A percentile compares a stretch with the other conserved stretches of the same genome.
phyloP scores from a whole-genome alignment of 2,113 vertebrate genomes.

The Xenotilapia flavipinnis region DNA sequence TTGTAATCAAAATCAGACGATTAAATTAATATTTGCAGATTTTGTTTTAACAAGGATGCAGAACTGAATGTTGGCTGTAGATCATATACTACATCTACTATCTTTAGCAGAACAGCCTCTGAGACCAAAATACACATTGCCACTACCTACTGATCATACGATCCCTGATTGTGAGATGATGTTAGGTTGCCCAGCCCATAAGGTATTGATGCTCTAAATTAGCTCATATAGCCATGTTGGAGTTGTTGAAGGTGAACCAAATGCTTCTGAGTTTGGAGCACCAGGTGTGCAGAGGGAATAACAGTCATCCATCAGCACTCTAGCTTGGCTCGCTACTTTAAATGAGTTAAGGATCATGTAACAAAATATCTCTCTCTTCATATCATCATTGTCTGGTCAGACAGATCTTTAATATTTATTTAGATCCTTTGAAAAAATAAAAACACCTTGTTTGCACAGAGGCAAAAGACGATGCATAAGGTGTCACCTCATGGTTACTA shows the following conservation, averaged over 20 bases:
- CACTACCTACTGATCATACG: neutral
- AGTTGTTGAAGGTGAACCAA: conserved; percentile 7
- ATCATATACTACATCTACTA: neutral
- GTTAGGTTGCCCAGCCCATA: neutral
- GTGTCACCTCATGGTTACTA: neutral
- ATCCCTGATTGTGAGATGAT: neutral
- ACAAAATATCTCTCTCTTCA: neutral
- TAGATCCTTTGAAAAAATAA: neutral
- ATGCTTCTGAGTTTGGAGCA: neutral
- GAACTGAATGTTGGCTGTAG: neutral
- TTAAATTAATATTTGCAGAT: neutral
- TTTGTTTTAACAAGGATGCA: neutral
- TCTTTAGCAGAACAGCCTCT: neutral
- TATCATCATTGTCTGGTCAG: neutral
- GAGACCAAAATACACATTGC: neutral
- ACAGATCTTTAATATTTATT: neutral
- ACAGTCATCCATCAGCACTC: conserved; percentile 47
- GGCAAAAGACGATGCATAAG: neutral
- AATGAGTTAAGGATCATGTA: neutral
- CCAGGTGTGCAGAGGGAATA: conserved; percentile 24
- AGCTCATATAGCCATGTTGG: conserved; percentile 12
- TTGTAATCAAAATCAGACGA: neutral
- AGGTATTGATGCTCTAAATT: conserved; percentile 28
- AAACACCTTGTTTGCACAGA: neutral
- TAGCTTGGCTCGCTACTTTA: neutral